Conservation (phyloP, 2,113 vertebrate species). For the Phylloscopus trochilus region DNA sequence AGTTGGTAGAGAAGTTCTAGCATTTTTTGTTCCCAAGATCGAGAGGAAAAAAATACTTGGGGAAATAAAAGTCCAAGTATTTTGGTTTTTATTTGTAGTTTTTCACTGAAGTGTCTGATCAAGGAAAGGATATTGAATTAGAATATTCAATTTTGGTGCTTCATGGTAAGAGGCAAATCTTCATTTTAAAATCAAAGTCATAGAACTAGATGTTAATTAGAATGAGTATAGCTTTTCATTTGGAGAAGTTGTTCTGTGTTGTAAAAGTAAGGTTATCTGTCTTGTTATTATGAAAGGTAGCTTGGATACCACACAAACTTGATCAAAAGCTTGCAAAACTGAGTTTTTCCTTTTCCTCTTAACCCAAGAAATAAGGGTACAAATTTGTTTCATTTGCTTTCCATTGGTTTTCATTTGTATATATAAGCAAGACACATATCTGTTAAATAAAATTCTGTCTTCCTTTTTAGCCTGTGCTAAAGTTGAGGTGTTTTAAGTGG, state of each 20-base stretch:
- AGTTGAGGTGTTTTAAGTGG: background rate
- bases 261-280: background rate
- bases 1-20: background rate
- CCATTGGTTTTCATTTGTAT: background rate
- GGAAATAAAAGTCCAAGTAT: background rate
- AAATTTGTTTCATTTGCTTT: background rate
- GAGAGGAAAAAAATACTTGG: background rate
- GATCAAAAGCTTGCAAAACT: background rate
- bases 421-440: background rate
- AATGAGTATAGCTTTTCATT: background rate
- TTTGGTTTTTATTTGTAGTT: background rate
- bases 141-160: background rate
- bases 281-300: background rate
- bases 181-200: background rate
- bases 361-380: background rate
- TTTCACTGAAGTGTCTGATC: background rate
- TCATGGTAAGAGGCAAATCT: background rate
- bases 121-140: background rate
- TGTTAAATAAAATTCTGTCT: background rate
- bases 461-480: background rate
- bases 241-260: background rate
- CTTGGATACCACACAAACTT: background rate
- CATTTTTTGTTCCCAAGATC: background rate
- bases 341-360: background rate
- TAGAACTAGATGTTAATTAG: background rate